phyloP scores from a whole-genome alignment of 2,113 vertebrate species.

The Hippolais icterina region DNA sequence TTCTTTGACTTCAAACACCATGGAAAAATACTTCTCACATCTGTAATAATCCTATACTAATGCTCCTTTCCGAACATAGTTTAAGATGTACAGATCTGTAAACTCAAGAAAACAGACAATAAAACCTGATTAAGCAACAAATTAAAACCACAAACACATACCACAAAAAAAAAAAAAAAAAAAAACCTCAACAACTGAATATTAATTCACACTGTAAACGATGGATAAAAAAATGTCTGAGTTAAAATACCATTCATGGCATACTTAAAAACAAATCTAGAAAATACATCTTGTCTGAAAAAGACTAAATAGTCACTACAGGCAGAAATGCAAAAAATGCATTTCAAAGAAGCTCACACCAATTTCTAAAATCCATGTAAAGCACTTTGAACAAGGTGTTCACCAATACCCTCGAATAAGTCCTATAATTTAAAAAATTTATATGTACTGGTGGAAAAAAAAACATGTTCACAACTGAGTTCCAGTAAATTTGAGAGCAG shows the following conservation, averaged over 20 bases:
- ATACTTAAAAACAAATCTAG: background rate
- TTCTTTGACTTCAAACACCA: background rate
- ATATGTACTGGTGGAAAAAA: background rate
- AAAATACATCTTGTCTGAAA: background rate
- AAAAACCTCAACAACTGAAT: background rate
- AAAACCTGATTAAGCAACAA: background rate
- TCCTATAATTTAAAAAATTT: background rate
- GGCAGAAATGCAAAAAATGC: background rate
- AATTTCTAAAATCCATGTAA: background rate
- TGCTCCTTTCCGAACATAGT: background rate
- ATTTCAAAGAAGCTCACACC: background rate
- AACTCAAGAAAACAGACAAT: background rate
- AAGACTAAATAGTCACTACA: background rate
- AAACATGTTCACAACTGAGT: background rate
- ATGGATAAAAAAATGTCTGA: background rate
- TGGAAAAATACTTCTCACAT: background rate
- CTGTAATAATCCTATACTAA: background rate
- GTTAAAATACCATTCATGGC: background rate
- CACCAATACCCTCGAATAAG: background rate
- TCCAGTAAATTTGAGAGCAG: background rate
- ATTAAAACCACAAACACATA: background rate
- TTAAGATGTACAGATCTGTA: background rate
- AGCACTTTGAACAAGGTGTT: background rate
- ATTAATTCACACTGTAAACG: background rate
- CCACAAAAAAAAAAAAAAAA: background rate